phyloP scores from a whole-genome alignment of 2,797 vertebrate species.

The Molothrus aeneus region DNA sequence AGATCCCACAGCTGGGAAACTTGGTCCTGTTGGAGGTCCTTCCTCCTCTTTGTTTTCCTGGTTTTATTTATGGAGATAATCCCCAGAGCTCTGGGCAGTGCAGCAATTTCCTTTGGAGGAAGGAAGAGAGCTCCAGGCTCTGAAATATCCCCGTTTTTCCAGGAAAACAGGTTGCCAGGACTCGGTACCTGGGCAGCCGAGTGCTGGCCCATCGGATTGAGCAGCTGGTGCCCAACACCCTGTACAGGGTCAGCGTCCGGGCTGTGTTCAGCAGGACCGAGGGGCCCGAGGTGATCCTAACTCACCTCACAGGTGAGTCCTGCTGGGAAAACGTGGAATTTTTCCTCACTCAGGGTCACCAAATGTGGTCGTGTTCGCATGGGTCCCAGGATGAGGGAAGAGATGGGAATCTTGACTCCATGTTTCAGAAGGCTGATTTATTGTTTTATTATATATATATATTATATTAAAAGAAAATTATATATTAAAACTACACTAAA shows the following conservation, averaged over 20 bases:
- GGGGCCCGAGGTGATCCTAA: conserved; percentile 85
- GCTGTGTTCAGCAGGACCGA: conserved; percentile 83
- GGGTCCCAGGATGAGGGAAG: no score
- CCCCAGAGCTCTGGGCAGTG: neutral
- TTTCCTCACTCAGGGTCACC: no score
- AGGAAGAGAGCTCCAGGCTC: neutral
- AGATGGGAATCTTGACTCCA: no score
- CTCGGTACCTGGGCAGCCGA: conserved; percentile 77
- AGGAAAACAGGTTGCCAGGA: conserved; percentile 74
- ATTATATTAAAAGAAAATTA: no score
- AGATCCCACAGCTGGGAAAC: neutral
- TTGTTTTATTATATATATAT: no score
- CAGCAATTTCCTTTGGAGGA: neutral
- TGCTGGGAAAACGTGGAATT: neutral
- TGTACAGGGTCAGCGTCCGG: conserved; percentile 79
- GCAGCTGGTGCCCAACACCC: conserved; percentile 76
- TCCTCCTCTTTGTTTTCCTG: neutral
- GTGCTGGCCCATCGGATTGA: conserved; percentile 75
- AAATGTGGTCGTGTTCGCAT: no score
- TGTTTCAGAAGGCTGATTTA: no score
- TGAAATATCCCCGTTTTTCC: neutral
- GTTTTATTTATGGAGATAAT: neutral
- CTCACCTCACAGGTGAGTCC: conserved; percentile 83
- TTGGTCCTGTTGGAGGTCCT: accelerated
- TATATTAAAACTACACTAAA: no score